Base-by-base conservation (phyloP, 2,113 vertebrate species). In the Leptobrachium ailaonicum region DNA sequence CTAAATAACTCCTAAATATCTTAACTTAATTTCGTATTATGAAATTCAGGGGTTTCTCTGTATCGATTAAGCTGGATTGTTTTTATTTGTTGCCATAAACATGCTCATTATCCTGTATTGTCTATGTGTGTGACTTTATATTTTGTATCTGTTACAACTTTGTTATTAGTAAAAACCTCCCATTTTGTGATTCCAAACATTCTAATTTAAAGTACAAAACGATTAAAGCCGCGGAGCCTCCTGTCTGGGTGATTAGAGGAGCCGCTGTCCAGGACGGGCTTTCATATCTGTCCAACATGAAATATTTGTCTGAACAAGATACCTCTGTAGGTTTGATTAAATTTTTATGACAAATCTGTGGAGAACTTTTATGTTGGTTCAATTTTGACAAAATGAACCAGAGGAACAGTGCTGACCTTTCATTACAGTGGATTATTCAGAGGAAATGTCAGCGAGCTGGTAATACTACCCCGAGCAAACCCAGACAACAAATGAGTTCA, bases 241-340 rank as follows among this genome's bases (percentile, higher is more conserved):
- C 4, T 64, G 14, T 64, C 32, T 64, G 2, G 62, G 9, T 64
- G 2, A 12, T 41, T 11, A 50, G 32, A 58, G 66, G 41, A 77
- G 69, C 56, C 41, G 62, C 14, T 20, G 47, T 68, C 66, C 67
- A 69, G 12, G 68, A 77, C 41, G 9, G 41, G 75, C 71, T 68
- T 80, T 73, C 54, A 80, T 80, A 67, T 58, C 71, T 44, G 6
- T 67, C 63, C 71, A 20, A 54, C 71, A 73, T 68, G 71, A 80
- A 80, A 73, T 53, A 54, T 67, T 72, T 73, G 77, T 80, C 71
- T 73, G 62, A 66, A 73, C 70, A 67, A 73, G 78, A 80, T 74
- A 54, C 20, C 60, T 42, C 13, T n/a, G 54, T 32, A 41, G 11
- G 43, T n/a, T 64, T 73, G 44, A 79, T 73, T 79, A 79, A 78